These are phyloP conservation scores for Heliconius hewitsoni DNA, from an alignment of 1,140 invertebrate genomes.

Conservation along the genomic window DNA sequence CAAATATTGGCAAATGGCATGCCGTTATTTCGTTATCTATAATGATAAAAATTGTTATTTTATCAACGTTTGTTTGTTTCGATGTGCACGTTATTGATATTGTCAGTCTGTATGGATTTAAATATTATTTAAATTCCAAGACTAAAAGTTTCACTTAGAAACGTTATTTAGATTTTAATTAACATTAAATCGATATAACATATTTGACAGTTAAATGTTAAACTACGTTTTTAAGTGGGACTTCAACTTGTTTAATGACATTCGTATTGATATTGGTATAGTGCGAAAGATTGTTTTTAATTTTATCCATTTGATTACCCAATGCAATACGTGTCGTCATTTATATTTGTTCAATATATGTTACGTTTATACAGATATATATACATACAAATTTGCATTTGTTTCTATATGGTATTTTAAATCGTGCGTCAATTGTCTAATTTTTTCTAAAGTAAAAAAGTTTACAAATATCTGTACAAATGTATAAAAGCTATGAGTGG, in stretches of 20 bases:
- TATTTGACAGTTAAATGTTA: background rate
- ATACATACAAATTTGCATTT: background rate
- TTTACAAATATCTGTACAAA: background rate
- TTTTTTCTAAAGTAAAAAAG: background rate
- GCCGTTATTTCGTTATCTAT: background rate
- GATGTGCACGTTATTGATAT: background rate
- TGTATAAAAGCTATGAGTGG: background rate
- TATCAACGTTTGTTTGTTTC: background rate
- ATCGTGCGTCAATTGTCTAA: too few species aligned
- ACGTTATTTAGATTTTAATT: background rate
- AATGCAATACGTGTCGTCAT: background rate
- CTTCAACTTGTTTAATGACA: background rate
- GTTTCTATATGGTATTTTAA: too few species aligned
- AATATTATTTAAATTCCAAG: background rate
- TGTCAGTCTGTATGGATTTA: background rate
- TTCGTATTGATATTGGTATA: background rate
- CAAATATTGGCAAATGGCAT: background rate
- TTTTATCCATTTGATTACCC: background rate
- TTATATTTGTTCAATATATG: background rate
- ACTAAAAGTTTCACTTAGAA: background rate
- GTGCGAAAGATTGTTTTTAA: background rate
- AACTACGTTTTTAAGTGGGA: background rate
- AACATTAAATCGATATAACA: too few species aligned
- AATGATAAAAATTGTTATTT: background rate
- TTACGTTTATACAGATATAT: constrained; percentile 7